A percentile compares a stretch with the other conserved stretches of the same genome.
Conservation (phyloP, 2,888 invertebrate genomes). For the Cabera pusaria region DNA sequence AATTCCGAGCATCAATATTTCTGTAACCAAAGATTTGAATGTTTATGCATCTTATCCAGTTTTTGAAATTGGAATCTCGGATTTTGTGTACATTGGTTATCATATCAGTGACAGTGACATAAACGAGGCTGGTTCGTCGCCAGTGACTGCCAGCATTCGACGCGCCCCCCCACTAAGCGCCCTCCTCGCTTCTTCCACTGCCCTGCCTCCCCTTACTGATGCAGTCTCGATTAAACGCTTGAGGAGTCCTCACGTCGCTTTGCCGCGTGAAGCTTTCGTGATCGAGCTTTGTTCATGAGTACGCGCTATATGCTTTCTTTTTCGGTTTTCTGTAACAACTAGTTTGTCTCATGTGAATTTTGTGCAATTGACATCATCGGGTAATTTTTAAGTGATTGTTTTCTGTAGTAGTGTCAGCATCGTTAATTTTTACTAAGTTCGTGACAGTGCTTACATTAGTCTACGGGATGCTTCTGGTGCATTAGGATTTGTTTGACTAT, state of each 20-base stretch:
- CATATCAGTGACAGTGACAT: constrained; percentile 70
- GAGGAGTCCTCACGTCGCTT: constrained; percentile 43
- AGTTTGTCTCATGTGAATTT: constrained; percentile 45
- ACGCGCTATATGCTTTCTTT: constrained; percentile 53
- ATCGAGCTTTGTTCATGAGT: constrained; percentile 73
- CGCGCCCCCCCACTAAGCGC: constrained; percentile 61
- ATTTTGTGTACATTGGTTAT: constrained; percentile 76
- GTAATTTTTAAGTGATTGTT: constrained; percentile 45
- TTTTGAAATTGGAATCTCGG: constrained; percentile 44
- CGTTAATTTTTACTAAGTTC: constrained; percentile 63
- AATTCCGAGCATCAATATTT: constrained; percentile 10
- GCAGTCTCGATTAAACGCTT: constrained; percentile 67
- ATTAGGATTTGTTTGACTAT: constrained; percentile 56
- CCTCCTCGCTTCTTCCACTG: constrained; percentile 42
- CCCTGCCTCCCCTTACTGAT: constrained; percentile 48
- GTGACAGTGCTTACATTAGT: constrained; percentile 62
- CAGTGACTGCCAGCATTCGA: constrained; percentile 48
- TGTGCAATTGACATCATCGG: constrained; percentile 38
- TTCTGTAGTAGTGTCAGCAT: constrained; percentile 60
- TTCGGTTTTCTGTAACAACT: constrained; percentile 38
- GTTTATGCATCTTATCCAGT: constrained; percentile 45
- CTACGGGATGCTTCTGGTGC: constrained; percentile 60
- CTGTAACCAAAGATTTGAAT: constrained; percentile 17
- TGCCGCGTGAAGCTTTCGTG: constrained; percentile 58
- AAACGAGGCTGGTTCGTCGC: constrained; percentile 68